Conservation (phyloP, 1,140 invertebrate species). For the Mizuhopecten yessoensis region DNA sequence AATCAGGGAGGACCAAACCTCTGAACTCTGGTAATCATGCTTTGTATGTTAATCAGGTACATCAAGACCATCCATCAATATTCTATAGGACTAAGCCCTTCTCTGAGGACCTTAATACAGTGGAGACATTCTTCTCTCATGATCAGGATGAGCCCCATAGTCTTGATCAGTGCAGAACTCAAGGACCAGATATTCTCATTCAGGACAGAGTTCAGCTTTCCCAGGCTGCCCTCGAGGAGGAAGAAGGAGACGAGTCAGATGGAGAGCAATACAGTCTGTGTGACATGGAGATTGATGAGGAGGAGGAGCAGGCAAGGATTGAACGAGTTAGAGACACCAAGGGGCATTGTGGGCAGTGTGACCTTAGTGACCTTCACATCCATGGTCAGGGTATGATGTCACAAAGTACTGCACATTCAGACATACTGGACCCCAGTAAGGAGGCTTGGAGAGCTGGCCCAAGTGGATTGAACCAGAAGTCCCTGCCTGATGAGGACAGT, state of each 20-base stretch:
- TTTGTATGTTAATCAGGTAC: not conserved
- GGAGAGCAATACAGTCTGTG: not conserved
- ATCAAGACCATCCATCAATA: not conserved
- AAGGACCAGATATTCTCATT: not conserved
- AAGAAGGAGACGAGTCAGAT: not conserved
- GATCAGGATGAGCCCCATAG: not conserved
- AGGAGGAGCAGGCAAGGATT: not conserved
- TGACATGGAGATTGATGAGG: slow-evolving; percentile 18
- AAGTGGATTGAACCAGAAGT: not conserved
- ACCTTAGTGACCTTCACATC: slow-evolving; percentile 11
- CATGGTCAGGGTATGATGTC: not conserved
- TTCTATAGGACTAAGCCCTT: not conserved
- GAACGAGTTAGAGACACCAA: not conserved
- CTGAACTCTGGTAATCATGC: not conserved
- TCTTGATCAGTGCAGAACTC: not conserved
- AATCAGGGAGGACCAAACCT: not conserved
- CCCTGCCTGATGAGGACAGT: not conserved
- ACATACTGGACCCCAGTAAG: not conserved
- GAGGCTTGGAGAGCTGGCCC: not conserved
- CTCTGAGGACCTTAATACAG: not conserved
- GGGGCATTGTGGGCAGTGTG: slow-evolving; percentile 8
- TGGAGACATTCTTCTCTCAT: not conserved
- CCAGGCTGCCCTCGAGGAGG: not conserved
- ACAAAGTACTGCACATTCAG: not conserved
- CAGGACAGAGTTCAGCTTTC: not conserved